Evolutionary conservation across 1,140 invertebrate species (phyloP).

Genomic region (Atta cephalotes): DNA sequence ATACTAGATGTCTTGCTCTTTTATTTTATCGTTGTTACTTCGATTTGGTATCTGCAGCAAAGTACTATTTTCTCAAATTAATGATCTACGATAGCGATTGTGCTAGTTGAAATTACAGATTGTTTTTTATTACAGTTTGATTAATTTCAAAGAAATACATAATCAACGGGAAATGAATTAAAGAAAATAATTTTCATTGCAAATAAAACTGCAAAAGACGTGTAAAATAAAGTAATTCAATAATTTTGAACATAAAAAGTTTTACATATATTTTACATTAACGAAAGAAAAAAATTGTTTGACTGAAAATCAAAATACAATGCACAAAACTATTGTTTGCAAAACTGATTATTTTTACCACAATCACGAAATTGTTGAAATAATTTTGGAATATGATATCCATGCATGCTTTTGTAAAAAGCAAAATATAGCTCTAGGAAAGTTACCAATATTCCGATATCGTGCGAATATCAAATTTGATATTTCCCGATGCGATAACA

Average conservation of each 20-base stretch:
- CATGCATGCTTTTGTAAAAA: not conserved
- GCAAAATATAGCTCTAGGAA: not conserved
- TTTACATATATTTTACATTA: not conserved
- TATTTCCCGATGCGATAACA: conserved; percentile 11
- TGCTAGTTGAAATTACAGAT: not conserved
- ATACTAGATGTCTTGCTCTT: conserved; percentile 57
- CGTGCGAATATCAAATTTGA: conserved; percentile 39
- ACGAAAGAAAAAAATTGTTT: not conserved
- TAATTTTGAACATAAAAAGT: not conserved
- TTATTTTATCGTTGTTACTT: conserved; percentile 18
- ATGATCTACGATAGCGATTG: not conserved
- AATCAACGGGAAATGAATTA: too few species aligned
- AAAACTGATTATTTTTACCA: not conserved
- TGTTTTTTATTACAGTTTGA: not conserved
- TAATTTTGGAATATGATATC: not conserved
- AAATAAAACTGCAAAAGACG: not conserved
- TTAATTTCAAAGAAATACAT: not conserved
- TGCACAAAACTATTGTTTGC: not conserved
- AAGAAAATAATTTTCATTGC: not conserved
- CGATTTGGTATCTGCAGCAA: conserved; percentile 30
- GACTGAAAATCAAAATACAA: not conserved
- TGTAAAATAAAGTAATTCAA: not conserved
- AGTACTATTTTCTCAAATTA: conserved; percentile 38
- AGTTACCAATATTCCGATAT: conserved; percentile 29
- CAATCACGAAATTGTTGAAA: not conserved